Evolutionary conservation across 2,113 vertebrate genomes (phyloP), one percentile per base, ranked within the genome.

Genomic region (Scopus umbretta): DNA sequence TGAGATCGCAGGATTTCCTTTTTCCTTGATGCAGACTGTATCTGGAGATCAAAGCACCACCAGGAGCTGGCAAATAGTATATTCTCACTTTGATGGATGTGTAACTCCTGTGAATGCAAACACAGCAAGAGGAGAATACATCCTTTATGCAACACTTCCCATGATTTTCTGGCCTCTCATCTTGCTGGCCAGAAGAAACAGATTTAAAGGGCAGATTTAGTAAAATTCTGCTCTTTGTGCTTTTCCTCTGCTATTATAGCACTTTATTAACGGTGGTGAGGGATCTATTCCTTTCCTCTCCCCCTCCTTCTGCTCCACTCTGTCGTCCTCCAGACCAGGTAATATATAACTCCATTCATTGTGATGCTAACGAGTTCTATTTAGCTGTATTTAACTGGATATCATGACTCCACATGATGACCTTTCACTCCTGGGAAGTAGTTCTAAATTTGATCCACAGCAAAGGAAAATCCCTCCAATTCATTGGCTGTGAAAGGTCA

Each of bases 351-450:
- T 96, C 95, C 89, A 86, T 97, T 98, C 97, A 98, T 98, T 98
- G 98, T 98, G 95, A 98, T 98, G 98, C 98, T 98, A 98, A 98
- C 96, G 95, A 88, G 97, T 97, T 98, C 98, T 98, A 98, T 98
- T 98, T 98, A 98, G 98, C 94, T 97, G 97, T 98, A 97, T 98
- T 98, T 98, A 98, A 98, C 97, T 98, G 98, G 98, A 98, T 98
- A 98, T 98, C 97, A 96, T 97, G 97, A 97, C 97, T 98, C 97
- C 97, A 96, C 38, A 2, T 9, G 65, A 96, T 98, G 98, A 98
- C 98, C 98, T 98, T 98, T 98, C 91, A 66, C 98, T 98, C 97
- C 97, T 98, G 98, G 98, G 98, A 98, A 98, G 98, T 98, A 97
- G 93, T 98, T 98, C 98, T 98, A 98, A 98, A 98, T 98, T 98